Conservation (phyloP, 2,113 vertebrate species). For the Salvelinus fontinalis region DNA sequence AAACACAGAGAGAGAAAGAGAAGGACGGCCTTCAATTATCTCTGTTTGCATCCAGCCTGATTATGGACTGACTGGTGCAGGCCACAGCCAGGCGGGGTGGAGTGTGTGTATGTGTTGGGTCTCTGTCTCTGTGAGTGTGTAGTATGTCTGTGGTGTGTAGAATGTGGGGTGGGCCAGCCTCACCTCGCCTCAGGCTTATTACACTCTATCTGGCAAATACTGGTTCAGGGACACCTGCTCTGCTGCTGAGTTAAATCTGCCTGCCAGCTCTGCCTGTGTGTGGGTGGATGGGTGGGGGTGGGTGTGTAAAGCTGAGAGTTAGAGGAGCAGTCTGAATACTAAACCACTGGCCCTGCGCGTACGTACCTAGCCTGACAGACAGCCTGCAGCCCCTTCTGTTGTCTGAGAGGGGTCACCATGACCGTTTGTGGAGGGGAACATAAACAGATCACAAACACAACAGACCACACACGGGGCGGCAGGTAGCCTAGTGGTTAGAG, state of each 20-base stretch:
- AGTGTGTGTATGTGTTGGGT: not conserved
- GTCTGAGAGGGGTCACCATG: constrained; percentile 18
- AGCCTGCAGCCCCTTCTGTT: constrained; percentile 43
- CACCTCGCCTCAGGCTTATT: constrained; percentile 9
- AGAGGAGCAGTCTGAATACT: constrained; percentile 40
- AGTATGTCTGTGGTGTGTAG: constrained; percentile 6
- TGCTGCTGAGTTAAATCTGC: constrained; percentile 52
- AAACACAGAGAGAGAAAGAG: not conserved
- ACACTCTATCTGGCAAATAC: constrained; percentile 38
- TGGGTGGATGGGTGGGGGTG: not conserved
- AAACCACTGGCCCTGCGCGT: constrained; percentile 32
- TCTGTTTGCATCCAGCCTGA: constrained; percentile 20
- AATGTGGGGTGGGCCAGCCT: constrained; percentile 17
- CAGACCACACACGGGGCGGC: constrained; percentile 6
- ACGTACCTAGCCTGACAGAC: not conserved
- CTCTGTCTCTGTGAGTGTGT: too few relatives aligned
- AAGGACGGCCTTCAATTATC: constrained; percentile 17
- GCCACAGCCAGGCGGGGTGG: not conserved
- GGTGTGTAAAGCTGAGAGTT: not conserved
- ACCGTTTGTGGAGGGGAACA: constrained; percentile 2
- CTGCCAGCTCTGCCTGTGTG: constrained; percentile 35
- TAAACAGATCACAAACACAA: not conserved
- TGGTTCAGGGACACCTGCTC: constrained; percentile 36
- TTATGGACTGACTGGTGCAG: constrained; percentile 9
- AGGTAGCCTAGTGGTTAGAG: too few relatives aligned